Evolutionary conservation across 2,797 vertebrate species (phyloP).

Genomic region (Gymnothorax reevesii): DNA sequence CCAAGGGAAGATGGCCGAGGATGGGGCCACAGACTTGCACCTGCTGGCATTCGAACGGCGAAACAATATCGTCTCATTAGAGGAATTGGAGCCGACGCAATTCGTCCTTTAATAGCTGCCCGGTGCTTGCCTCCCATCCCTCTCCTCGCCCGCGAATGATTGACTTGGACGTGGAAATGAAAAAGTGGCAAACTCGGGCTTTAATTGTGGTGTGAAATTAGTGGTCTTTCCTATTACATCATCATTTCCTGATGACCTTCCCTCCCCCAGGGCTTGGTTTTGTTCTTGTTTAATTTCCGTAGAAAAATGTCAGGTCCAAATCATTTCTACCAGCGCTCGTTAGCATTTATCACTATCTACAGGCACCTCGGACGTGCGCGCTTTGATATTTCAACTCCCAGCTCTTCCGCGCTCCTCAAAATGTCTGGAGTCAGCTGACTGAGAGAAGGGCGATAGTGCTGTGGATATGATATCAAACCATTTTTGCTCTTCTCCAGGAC

Average conservation of each 20-base stretch:
- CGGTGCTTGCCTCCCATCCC: conserved; percentile 15
- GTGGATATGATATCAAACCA: not conserved
- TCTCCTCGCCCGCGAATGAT: conserved; percentile 66
- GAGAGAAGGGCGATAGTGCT: not conserved
- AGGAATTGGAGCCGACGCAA: conserved; percentile 66
- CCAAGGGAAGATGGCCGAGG: conserved; percentile 38
- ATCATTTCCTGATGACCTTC: conserved; percentile 50
- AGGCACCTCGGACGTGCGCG: conserved; percentile 54
- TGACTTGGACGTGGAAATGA: conserved; percentile 81
- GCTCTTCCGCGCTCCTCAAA: not conserved
- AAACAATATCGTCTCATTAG: conserved; percentile 75
- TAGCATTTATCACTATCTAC: conserved; percentile 82
- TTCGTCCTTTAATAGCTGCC: conserved; percentile 64
- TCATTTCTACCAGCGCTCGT: conserved; percentile 83
- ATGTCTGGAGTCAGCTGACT: not conserved
- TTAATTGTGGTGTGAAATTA: conserved; percentile 84
- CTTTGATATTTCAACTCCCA: conserved; percentile 53
- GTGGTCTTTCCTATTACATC: conserved; percentile 65
- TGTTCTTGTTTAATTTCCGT: conserved; percentile 80
- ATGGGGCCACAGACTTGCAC: conserved; percentile 48
- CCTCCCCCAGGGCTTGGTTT: conserved; percentile 69
- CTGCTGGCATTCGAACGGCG: conserved; percentile 70
- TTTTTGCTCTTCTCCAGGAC: not conserved
- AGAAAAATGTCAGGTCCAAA: conserved; percentile 84
- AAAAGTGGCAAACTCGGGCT: conserved; percentile 53